These are phyloP conservation scores for Hermatobates lingyangjiaoensis DNA, from an alignment of 1,140 invertebrate genomes.

Conservation along the genomic window DNA sequence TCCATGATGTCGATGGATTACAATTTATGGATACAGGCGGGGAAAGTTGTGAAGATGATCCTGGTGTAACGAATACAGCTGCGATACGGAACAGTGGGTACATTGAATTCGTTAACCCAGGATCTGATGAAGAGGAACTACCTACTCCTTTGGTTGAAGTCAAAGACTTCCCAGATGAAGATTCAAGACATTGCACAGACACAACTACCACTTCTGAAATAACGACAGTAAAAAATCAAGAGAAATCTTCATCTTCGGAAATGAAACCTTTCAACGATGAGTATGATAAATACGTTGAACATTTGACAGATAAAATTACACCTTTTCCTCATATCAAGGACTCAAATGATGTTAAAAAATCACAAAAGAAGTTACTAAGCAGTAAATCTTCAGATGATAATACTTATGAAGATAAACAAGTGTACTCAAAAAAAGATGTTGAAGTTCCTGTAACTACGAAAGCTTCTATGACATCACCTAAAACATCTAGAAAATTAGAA, in stretches of 20 bases:
- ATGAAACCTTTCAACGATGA: slow-evolving; percentile 10
- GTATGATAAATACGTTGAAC: slow-evolving; percentile 43
- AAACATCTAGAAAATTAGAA: slow-evolving; percentile 35
- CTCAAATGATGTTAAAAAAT: slow-evolving; percentile 46
- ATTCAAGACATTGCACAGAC: slow-evolving; percentile 16
- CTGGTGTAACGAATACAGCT: slow-evolving; percentile 26
- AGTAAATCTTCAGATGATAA: neutral
- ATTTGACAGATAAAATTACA: slow-evolving; percentile 44
- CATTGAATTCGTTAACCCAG: slow-evolving; percentile 39
- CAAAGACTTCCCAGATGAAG: slow-evolving; percentile 16
- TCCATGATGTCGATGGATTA: slow-evolving; percentile 31
- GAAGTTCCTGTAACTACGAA: slow-evolving; percentile 13
- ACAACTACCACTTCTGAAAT: slow-evolving; percentile 21
- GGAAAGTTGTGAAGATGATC: slow-evolving; percentile 22
- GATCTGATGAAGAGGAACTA: slow-evolving; percentile 15
- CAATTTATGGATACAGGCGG: slow-evolving; percentile 57
- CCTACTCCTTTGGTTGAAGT: slow-evolving; percentile 14
- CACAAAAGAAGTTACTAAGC: slow-evolving; percentile 21
- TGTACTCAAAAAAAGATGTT: too few species aligned
- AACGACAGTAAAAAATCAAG: slow-evolving; percentile 18
- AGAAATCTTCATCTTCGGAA: slow-evolving; percentile 2
- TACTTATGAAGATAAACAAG: slow-evolving; percentile 2
- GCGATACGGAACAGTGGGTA: slow-evolving; percentile 41
- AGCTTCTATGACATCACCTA: slow-evolving; percentile 21
- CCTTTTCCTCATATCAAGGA: slow-evolving; percentile 51